Conservation (phyloP, 2,797 vertebrate species). For the Malurus splendens region DNA sequence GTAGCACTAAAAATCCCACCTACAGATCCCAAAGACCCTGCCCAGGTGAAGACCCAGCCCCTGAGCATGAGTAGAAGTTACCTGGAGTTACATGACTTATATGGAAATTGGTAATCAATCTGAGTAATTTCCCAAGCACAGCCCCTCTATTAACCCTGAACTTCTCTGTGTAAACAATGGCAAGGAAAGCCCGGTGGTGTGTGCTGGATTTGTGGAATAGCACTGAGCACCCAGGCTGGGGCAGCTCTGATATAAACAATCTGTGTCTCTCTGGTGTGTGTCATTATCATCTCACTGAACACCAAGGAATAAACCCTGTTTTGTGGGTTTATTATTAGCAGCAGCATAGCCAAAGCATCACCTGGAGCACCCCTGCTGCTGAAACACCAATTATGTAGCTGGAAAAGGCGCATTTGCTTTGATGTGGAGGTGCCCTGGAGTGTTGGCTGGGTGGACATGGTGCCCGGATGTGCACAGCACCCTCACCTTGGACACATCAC, state of each 20-base stretch:
- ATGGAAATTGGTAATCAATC: background rate
- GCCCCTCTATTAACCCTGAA: background rate
- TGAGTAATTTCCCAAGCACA: no score
- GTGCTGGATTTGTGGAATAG: background rate
- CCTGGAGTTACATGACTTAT: fast-evolving
- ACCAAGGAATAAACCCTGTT: fast-evolving
- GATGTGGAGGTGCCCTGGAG: fast-evolving
- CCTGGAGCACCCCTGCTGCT: background rate
- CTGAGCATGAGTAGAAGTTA: background rate
- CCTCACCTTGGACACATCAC: fast-evolving
- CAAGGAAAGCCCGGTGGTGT: fast-evolving
- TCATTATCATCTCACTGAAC: fast-evolving
- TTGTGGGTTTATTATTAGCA: background rate
- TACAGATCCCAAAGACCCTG: background rate
- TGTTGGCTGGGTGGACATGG: fast-evolving
- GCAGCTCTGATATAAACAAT: background rate
- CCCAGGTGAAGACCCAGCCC: fast-evolving
- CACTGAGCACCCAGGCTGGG: background rate
- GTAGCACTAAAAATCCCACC: background rate
- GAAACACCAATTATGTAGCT: background rate
- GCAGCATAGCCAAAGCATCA: background rate
- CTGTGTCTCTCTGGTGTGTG: fast-evolving
- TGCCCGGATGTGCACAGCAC: background rate
- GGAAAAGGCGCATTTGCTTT: background rate
- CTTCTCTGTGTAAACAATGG: background rate